Evolutionary conservation across 2,888 invertebrate species (phyloP), one percentile per base, ranked within the genome.

Genomic region (Caprella mutica): DNA sequence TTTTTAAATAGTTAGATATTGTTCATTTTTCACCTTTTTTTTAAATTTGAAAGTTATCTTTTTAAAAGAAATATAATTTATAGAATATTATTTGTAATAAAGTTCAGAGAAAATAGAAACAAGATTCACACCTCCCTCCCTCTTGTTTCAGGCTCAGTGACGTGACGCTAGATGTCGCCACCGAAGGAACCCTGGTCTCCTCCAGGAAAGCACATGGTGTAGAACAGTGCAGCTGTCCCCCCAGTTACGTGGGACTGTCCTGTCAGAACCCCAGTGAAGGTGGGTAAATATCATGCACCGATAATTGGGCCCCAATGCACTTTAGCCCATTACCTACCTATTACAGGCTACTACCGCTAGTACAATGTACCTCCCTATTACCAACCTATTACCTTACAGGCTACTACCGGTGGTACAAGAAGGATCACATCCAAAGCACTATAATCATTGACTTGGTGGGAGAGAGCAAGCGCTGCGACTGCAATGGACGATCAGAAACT

Each of bases 221-320:
- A 2, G 94, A 94, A 73, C 77, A 84, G 58, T 94, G 94, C 72
- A 78, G 80, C 46, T 94, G 94, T 70, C 86, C 90, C 0, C 75
- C 77, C 0, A 79, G 81, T 59, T 94, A 91, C 75, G 80, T 83
- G 65, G 86, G 89, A 0, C 79, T 83, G 0, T 96, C 94, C 0
- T 97, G 97, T 72, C 96, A 94, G 75, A 82, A 66, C 43, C 66
- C 66, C 26, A 65, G 54, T 29, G 24, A 35, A 43, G 66, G 64
- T 64, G 38, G 14, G 3, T n/a, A 55, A 23, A 33, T 21, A 21
- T 24, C 27, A n/a, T 26, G 17, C 50, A 33, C 12, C n/a, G n/a
- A n/a, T n/a, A n/a, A n/a, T n/a, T n/a, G n/a, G 14, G n/a, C n/a
- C n/a, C 12, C 2, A 1, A 2, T 1, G 35, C 1, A 35, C 5